Base-by-base conservation (phyloP, 2,888 invertebrate genomes). In the Adelognathus sp. region DNA sequence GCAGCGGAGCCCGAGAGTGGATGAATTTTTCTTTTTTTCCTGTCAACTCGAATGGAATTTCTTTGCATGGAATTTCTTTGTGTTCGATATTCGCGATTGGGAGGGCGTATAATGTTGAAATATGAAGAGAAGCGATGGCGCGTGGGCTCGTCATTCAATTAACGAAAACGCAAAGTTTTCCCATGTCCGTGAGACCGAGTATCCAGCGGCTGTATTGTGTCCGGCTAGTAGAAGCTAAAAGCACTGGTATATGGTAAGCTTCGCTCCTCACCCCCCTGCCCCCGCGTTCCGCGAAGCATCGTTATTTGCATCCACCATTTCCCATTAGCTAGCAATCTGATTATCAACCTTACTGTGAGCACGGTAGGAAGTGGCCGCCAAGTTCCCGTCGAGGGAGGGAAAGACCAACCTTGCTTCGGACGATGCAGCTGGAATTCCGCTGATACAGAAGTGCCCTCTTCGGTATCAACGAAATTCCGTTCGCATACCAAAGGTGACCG, bases 281-380 rank as follows among this genome's bases (percentile, higher is more conserved):
- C 36, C 36, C 50, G 14, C 36, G 41, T 72, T 66, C 41, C 58
- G 44, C 63, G 31, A 66, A 61, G 71, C 70, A 52, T 61, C 66
- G 77, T 80, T 84, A 84, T 83, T 84, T 77, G 79, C 81, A 81
- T 78, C 63, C 60, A 56, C 70, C 76, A 76, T 79, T 81, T 58
- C 72, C 81, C 67, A 84, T 84, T 84, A 84, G 80, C 64, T 72
- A 78, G 73, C 78, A 84, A 84, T 81, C 78, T 80, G 84, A 84
- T 84, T 84, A 84, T 61, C 58, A 64, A 50, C 52, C 69, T 73
- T 66, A 63, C 60, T 64, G 52, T 46, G 60, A 16, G 31, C 54
- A 29, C 14, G 18, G 31, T 31, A 31, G 16, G 16, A 33, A 36
- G 14, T 61, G 56, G 44, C 67, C 74, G 21, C 50, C 69, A 74